Conservation (phyloP, 2,113 vertebrate genomes). For the Pterocles gutturalis region DNA sequence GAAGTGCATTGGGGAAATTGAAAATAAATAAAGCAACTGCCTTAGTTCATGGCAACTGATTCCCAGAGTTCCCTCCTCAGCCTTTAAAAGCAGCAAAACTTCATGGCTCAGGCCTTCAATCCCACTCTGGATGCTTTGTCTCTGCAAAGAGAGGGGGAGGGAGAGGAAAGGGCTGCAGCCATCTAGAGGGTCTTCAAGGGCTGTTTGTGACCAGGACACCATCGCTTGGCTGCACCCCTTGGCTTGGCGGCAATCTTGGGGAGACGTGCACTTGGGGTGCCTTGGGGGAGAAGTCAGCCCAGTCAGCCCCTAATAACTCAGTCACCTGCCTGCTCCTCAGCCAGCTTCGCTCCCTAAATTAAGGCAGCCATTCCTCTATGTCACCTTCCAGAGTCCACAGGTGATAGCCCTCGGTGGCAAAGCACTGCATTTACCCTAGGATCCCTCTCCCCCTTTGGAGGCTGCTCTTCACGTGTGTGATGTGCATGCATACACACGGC, state of each 20-base stretch:
- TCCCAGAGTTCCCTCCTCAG: not conserved
- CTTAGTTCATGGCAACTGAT: not conserved
- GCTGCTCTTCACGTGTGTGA: accelerated
- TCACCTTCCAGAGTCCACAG: accelerated
- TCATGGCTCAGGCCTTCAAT: not conserved
- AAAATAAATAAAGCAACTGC: not conserved
- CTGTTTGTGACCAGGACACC: not conserved
- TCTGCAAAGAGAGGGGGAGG: not conserved
- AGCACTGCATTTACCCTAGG: not conserved
- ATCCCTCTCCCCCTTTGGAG: accelerated
- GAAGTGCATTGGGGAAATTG: not conserved
- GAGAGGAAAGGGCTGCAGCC: not conserved
- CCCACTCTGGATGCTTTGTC: not conserved
- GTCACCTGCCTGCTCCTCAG: not conserved
- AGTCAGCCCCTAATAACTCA: not conserved
- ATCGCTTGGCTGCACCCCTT: not conserved
- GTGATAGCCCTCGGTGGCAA: not conserved
- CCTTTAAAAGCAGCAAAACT: not conserved
- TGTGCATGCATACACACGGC: accelerated
- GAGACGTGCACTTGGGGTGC: not conserved
- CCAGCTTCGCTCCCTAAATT: not conserved
- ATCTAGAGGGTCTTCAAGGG: not conserved
- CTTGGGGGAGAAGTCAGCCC: not conserved
- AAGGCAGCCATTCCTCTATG: not conserved
- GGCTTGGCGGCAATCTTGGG: not conserved